Evolutionary conservation across 2,888 invertebrate species (phyloP), one percentile per base, ranked within the genome.

Genomic region (Diabrotica balteata): DNA sequence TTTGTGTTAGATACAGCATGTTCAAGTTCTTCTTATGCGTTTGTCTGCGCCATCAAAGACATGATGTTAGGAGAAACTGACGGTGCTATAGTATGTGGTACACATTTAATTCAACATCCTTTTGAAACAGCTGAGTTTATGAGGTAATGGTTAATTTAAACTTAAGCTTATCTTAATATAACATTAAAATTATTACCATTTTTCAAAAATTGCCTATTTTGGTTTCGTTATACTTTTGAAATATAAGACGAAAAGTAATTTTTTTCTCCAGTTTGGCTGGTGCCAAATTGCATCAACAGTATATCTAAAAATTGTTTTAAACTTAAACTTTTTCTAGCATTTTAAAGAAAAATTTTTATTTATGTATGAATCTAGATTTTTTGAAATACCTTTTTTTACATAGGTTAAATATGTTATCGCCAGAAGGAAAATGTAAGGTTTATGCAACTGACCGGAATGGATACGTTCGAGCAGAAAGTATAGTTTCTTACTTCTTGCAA

Each of bases 401-500:
- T 32, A 65, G 61, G 49, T 60, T 77, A 2, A 74, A 73, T 52
- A 69, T 69, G 66, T 46, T 69, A n/a, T 59, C 69, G 8, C 54
- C 63, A 9, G 51, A 59, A 7, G 66, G 69, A 7, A 68, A 49
- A 17, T 71, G 71, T 49, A 64, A 67, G 54, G 66, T 75, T 10
- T 74, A 73, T 55, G 72, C 73, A 52, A 65, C 57, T 8, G 66
- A 75, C n/a, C 60, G 76, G 32, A 69, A 76, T 44, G 76, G 78
- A 42, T 69, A 75, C 17, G 59, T 42, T 17, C 50, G 86, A 49
- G 84, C 85, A 74, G 87, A 87, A 73, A 84, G 84, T 3, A 77
- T 86, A 17, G 82, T 83, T 4, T 81, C 81, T 2, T 73, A 86
- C 4, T 82, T 83, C 67, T 73, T 87, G 5, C 86, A 87, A 78